Percentiles rank a stretch among this genome's conserved stretches.
phyloP scores from a whole-genome alignment of 2,113 vertebrate genomes.

The Campylorhamphus procurvoides region DNA sequence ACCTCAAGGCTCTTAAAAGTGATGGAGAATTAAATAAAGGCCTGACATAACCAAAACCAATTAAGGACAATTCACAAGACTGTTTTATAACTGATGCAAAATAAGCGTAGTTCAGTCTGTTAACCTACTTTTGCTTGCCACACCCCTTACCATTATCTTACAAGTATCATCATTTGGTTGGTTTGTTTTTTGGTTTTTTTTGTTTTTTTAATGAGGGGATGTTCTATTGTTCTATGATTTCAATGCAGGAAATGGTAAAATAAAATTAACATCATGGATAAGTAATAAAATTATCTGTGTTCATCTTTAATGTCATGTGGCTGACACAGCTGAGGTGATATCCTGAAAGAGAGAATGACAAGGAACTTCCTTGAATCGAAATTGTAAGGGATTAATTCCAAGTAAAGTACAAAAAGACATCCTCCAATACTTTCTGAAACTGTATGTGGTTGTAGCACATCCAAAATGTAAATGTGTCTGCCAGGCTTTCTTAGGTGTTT shows the following conservation, averaged over 20 bases:
- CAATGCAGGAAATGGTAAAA: not conserved
- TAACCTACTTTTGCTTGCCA: constrained; percentile 32
- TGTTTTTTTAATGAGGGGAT: not conserved
- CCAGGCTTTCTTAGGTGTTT: not conserved
- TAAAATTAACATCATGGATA: not conserved
- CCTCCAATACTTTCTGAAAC: not conserved
- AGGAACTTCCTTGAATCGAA: not conserved
- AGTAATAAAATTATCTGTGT: not conserved
- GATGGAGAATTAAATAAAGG: constrained; percentile 49
- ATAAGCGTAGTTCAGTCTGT: not conserved
- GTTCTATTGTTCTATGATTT: not conserved
- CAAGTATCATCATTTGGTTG: not conserved
- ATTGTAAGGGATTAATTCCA: not conserved
- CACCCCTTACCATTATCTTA: not conserved
- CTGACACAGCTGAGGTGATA: not conserved
- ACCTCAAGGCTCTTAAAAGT: constrained; percentile 40
- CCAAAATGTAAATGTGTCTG: not conserved
- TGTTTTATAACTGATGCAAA: constrained; percentile 36
- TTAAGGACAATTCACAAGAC: constrained; percentile 36
- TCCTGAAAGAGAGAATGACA: not conserved
- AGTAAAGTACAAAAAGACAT: not conserved
- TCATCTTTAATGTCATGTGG: not conserved
- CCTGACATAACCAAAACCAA: constrained; percentile 45
- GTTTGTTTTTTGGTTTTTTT: not conserved
- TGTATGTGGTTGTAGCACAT: not conserved